Evolutionary conservation across 2,113 vertebrate species (phyloP), one percentile per base, ranked within the genome.

Genomic region (Zosterops lateralis): DNA sequence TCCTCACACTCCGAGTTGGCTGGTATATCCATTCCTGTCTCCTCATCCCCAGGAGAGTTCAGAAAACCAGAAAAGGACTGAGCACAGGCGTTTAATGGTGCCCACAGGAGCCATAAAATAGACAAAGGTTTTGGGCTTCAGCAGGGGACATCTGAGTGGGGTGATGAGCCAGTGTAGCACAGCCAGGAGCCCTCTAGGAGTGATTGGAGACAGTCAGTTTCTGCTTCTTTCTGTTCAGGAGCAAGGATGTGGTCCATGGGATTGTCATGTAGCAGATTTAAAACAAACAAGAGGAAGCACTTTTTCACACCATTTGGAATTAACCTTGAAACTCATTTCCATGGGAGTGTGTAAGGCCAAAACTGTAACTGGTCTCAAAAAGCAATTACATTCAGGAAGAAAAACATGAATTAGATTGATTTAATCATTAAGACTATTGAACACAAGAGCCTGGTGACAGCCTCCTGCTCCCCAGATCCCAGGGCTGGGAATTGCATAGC

Each of bases 291-390:
- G 54, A 84, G 44, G 42, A 79, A 91, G n/a, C 38, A 36, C 8
- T 57, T 94, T 74, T 65, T n/a, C 81, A 81, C 45, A 65, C 60
- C 64, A n/a, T 34, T 89, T 38, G 7, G 87, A 87, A 90, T 68
- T 90, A 45, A 36, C 70, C 64, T 9, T 19, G 10, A 66, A 80
- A 47, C 32, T 87, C 56, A 21, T 89, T 91, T 67, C 57, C 48
- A 16, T 21, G 57, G 34, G 53, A 44, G 40, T 25, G 12, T 3
- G 20, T n/a, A 64, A 92, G 47, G 76, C 56, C 48, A 89, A 71
- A 86, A 44, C 16, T 60, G 12, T 12, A 62, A 87, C n/a, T 1
- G 2, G 32, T 47, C 79, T 87, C 73, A 78, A 54, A 84, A 84
- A 64, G 14, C 44, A 66, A 67, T 56, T 54, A 9, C 18, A 54